Evolutionary conservation across 2,888 invertebrate species (phyloP).

Genomic region (Xestoiulus laeticollis): DNA sequence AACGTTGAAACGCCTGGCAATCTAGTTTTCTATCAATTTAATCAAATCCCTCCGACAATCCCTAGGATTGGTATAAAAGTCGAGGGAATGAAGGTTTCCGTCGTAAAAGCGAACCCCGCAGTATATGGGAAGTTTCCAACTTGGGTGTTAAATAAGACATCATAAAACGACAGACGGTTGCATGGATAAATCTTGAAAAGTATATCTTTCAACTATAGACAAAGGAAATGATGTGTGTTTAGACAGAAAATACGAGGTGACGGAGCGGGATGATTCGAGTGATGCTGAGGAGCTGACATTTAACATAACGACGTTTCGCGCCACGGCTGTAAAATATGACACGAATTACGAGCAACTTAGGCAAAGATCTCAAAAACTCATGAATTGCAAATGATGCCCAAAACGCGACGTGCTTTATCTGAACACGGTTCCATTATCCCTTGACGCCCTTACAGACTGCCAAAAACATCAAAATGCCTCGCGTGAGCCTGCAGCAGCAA

Average conservation of each 20-base stretch:
- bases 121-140: neutral
- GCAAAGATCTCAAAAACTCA: conserved; percentile 15
- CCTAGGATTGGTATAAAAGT: neutral
- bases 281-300: conserved; percentile 3
- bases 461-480: neutral
- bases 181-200: neutral
- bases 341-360: conserved; percentile 21
- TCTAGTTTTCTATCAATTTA: conserved; percentile 29
- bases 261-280: neutral
- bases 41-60: neutral
- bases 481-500: neutral
- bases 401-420: neutral
- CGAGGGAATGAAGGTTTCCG: neutral
- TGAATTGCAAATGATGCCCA: neutral
- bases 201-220: neutral
- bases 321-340: neutral
- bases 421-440: neutral
- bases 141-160: neutral
- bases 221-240: neutral
- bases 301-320: neutral
- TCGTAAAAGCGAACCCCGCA: neutral
- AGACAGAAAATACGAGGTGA: neutral
- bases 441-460: neutral
- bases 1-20: neutral
- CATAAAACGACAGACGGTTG: neutral